Evolutionary conservation across 1,140 invertebrate genomes (phyloP), one percentile per base, ranked within the genome.

Genomic region (Philopotamus ludificatus): DNA sequence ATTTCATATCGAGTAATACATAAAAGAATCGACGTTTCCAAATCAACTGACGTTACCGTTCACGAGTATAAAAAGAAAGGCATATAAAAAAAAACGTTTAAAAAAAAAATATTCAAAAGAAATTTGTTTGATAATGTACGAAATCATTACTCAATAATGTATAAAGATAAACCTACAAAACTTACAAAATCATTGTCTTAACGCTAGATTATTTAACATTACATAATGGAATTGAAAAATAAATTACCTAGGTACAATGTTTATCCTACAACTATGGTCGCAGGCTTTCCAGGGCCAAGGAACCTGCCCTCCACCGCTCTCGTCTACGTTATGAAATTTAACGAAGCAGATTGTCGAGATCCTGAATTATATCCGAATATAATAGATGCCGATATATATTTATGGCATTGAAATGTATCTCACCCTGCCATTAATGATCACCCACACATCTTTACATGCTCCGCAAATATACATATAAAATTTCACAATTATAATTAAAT

Each of bases 171-270:
- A 76, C 77, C 79, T 80, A 81, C 78, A 80, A 81, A 81, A 80
- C 79, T 79, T 80, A 80, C 77, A 80, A 81, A 81, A 80, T 74
- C 70, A 65, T 68, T 54, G 49, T 45, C 58, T 81, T 81, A 80
- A 75, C 57, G 64, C 78, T 80, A 79, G 44, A 21, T 54, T 66
- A 77, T 72, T 80, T 79, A 80, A 79, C 78, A 79, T 81, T 80
- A 80, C 66, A 68, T 67, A 80, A 77, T 79, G 79, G 79, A 81
- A 81, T 80, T 80, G 75, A 78, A 80, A 79, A 81, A 81, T 81
- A 81, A 81, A 81, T 81, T 81, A 81, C 75, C 79, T 81, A 81
- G 79, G 79, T 81, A 81, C 79, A 81, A 79, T 80, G 76, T 79
- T 79, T 79, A 45, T 60, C 57, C 60, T 50, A 62, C 60, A 51